Conservation (phyloP, 2,113 vertebrate species). For the Platycercus adscitus region DNA sequence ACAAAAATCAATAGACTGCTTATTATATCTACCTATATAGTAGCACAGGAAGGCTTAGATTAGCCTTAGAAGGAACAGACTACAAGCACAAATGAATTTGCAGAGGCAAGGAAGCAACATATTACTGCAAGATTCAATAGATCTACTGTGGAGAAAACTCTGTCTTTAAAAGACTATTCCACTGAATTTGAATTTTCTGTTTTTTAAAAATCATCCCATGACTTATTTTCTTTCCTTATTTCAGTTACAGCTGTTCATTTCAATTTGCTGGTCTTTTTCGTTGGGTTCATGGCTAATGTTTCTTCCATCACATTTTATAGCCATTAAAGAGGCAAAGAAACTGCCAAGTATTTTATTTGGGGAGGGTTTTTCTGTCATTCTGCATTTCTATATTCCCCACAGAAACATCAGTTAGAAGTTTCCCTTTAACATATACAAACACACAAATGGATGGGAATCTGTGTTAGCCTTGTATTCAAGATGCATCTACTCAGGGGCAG, state of each 20-base stretch:
- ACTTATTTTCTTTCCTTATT: not conserved
- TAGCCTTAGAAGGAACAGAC: not conserved
- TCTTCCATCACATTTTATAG: not conserved
- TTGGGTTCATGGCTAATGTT: not conserved
- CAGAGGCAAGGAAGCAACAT: not conserved
- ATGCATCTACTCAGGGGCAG: not conserved
- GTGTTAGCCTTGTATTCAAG: not conserved
- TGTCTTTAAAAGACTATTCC: not conserved
- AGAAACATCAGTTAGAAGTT: not conserved
- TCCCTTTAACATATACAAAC: not conserved
- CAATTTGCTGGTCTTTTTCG: not conserved
- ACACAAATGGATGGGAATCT: not conserved
- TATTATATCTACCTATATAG: not conserved
- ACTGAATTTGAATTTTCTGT: not conserved
- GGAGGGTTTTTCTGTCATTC: not conserved
- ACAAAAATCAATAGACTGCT: conserved; percentile 5
- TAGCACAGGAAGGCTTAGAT: not conserved
- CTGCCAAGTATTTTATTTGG: not conserved
- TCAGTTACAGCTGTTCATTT: not conserved
- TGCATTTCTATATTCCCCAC: not conserved
- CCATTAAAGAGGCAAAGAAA: not conserved
- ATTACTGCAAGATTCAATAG: not conserved
- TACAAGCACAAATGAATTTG: conserved; percentile 24
- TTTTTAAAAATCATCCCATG: not conserved
- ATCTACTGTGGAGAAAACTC: not conserved